A percentile compares a stretch with the other conserved stretches of the same genome.
Conservation (phyloP, 1,140 invertebrate species). For the Heterodera carotae region DNA sequence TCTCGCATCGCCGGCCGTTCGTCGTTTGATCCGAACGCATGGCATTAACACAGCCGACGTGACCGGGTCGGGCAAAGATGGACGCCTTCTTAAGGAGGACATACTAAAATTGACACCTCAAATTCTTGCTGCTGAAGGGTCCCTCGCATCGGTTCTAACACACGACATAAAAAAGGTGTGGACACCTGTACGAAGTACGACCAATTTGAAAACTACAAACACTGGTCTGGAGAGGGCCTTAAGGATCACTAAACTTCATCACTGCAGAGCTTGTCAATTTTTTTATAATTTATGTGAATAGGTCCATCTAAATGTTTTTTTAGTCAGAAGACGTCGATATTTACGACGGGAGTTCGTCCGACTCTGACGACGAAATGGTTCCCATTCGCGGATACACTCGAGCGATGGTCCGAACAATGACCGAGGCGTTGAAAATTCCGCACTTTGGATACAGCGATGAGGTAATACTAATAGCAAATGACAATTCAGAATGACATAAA, state of each 20-base stretch:
- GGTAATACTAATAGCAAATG: constrained; percentile 32
- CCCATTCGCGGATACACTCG: constrained; percentile 77
- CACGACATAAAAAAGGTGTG: no score
- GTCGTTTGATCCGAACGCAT: constrained; percentile 86
- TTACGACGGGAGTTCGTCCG: neutral
- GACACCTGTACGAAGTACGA: no score
- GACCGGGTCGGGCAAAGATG: constrained; percentile 81
- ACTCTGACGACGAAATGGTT: constrained; percentile 29
- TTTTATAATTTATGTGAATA: no score
- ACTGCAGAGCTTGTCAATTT: no score
- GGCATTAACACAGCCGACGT: constrained; percentile 79
- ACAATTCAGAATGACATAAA: no score
- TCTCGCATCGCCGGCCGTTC: constrained; percentile 87
- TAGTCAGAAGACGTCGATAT: neutral
- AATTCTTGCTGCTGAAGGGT: no score
- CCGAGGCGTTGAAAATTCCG: constrained; percentile 75
- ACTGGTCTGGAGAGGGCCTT: no score
- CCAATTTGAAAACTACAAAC: no score
- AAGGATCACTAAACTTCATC: no score
- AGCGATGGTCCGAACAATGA: constrained; percentile 95
- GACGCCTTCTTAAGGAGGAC: constrained; percentile 93
- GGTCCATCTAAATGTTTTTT: neutral
- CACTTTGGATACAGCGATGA: constrained; percentile 71
- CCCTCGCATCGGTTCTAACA: no score
- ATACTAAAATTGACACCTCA: constrained; percentile 78